Base-by-base conservation (phyloP, 2,113 vertebrate species). In the Potamarius usumacintae region DNA sequence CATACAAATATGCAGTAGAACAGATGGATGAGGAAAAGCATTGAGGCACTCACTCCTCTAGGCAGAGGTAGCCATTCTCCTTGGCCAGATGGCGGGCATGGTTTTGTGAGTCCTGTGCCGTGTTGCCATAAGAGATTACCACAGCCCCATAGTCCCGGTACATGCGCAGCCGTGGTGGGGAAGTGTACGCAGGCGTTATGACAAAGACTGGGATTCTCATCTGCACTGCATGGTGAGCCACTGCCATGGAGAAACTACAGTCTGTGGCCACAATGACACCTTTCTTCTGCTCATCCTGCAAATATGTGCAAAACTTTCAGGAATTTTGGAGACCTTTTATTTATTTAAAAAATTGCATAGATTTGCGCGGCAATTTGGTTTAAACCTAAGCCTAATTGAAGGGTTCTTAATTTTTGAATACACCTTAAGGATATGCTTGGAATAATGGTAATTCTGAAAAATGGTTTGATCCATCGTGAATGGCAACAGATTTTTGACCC, bases 91-190 rank as follows among this genome's bases (percentile, higher is more conserved):
- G 95, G 12, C 94, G 92, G 0, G 97, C 97, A 0, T 98, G 97
- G 5, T 86, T 92, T 91, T 94, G 95, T 4, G 97, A 94, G n/a
- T 97, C 97, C 22, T 83, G 95, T 0, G 90, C 83, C 0, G 95
- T 93, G 83, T 93, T 91, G 84, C 97, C 97, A 0, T 96, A 97
- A 53, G 96, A 96, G 69, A 98, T 96, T 14, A 97, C 96, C 96
- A 97, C 95, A 82, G 97, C 97, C 0, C 97, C 97, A 0, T 96
- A 97, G n/a, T 98, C 97, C 1, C 97, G 95, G 94, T 97, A 98
- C 91, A 88, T 94, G 62, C 92, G 91, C 83, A 96, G 95, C 27
- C 95, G 92, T 25, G 93, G 91, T 0, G 94, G 94, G 0, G 95
- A 94, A 1, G 95, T 96, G 92, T 91, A 93, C 0, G 93, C 92